Evolutionary conservation across 2,888 invertebrate species (phyloP).

Genomic region (Shargacucullia verbasci): DNA sequence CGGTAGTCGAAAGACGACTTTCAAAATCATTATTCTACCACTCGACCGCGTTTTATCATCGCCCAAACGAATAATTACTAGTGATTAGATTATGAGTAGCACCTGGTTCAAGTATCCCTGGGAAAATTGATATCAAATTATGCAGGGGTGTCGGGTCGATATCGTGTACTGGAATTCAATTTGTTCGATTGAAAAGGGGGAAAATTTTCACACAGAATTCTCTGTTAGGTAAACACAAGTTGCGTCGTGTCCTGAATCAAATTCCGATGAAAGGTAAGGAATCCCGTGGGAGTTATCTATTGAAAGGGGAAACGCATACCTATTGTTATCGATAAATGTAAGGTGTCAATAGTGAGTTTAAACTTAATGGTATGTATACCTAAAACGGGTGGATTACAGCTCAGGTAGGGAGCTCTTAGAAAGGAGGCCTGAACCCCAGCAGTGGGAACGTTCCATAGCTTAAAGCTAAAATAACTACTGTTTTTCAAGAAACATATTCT

Average conservation of each 20-base stretch:
- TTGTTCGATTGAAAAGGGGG: slow-evolving; percentile 46
- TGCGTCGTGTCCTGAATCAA: slow-evolving; percentile 28
- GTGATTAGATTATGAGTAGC: slow-evolving; percentile 59
- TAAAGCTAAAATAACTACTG: too few species aligned
- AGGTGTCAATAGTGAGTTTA: too few species aligned
- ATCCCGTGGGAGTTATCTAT: not conserved
- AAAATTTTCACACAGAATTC: slow-evolving; percentile 57
- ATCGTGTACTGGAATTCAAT: slow-evolving; percentile 56
- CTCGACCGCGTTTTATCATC: slow-evolving; percentile 69
- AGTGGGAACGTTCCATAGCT: too few species aligned
- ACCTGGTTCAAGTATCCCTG: slow-evolving; percentile 69
- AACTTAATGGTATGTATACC: too few species aligned
- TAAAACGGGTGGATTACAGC: too few species aligned
- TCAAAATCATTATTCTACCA: slow-evolving; percentile 62
- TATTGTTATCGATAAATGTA: not conserved
- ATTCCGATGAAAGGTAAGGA: slow-evolving; percentile 41
- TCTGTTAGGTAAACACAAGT: slow-evolving; percentile 37
- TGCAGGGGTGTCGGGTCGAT: slow-evolving; percentile 46
- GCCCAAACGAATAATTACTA: slow-evolving; percentile 55
- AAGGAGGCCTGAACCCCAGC: too few species aligned
- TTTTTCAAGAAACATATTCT: too few species aligned
- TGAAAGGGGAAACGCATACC: slow-evolving; percentile 4
- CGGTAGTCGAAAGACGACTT: slow-evolving; percentile 73
- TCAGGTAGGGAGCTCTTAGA: too few species aligned
- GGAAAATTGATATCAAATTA: slow-evolving; percentile 62